Evolutionary conservation across 2,797 vertebrate species (phyloP).

Genomic region (Mus minutoides): DNA sequence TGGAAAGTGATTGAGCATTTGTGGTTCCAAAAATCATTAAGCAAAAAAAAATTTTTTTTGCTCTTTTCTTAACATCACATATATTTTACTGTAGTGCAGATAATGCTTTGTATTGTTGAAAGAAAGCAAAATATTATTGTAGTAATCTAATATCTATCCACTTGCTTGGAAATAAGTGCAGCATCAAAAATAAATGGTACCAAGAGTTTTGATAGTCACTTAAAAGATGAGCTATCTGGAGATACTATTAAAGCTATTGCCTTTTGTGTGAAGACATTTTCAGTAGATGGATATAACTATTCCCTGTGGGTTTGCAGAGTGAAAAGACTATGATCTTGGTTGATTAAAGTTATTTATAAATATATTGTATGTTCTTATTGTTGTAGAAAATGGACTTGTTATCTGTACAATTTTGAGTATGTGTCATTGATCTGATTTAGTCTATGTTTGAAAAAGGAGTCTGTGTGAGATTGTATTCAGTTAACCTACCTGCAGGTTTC

Average conservation of each 20-base stretch:
- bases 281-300: constrained; percentile 4
- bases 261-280: constrained; percentile 17
- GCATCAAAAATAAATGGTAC: constrained; percentile 37
- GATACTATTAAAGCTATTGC: neutral
- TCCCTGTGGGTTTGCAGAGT: constrained; percentile 39
- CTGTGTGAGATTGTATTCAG: neutral
- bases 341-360: constrained; percentile 65
- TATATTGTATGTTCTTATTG: neutral
- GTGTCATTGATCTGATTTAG: neutral
- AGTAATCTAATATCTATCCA: constrained; percentile 31
- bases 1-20: neutral
- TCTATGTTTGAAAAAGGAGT: constrained; percentile 49
- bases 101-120: constrained; percentile 24
- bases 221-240: constrained; percentile 44
- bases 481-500: constrained; percentile 51
- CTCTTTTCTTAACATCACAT: constrained; percentile 18
- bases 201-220: constrained; percentile 34
- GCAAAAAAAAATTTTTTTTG: neutral
- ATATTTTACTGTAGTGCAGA: neutral
- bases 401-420: constrained; percentile 39
- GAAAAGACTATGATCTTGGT: neutral
- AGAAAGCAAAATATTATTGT: constrained; percentile 42
- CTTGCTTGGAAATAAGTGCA: neutral
- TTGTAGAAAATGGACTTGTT: constrained; percentile 31
- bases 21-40: neutral